Percentiles rank a stretch among this genome's conserved stretches.
Conservation (phyloP, 2,888 invertebrate genomes). For the Escarpia spicata region DNA sequence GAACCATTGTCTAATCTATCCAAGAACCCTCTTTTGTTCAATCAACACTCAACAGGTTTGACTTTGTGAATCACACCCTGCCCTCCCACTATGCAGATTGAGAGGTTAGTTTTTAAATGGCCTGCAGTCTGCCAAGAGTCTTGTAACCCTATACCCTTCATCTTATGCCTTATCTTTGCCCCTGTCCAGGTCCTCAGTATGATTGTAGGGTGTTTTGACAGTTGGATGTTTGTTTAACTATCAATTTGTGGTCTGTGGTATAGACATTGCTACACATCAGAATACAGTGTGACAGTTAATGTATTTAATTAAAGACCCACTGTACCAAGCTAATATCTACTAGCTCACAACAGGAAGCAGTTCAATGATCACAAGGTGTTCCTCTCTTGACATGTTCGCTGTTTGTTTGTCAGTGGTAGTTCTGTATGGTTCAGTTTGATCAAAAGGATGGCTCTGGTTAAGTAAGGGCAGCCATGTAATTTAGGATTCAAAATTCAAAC, state of each 20-base stretch:
- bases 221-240: not conserved
- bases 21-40: not conserved
- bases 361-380: not conserved
- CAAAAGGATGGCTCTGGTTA: not conserved
- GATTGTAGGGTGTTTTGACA: not conserved
- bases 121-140: not conserved
- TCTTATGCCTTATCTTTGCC: not conserved
- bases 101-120: conserved; percentile 5
- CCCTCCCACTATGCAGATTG: not conserved
- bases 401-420: not conserved
- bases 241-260: not conserved
- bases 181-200: not conserved
- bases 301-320: not conserved
- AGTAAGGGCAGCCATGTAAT: not conserved
- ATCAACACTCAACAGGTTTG: not conserved
- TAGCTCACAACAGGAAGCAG: not conserved
- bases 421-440: not conserved
- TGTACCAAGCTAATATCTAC: not conserved
- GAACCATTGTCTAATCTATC: not conserved
- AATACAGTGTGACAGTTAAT: not conserved
- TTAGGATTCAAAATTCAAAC: not conserved
- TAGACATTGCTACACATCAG: not conserved
- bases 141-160: not conserved
- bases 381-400: not conserved
- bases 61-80: not conserved